Base-by-base conservation (phyloP, 2,113 vertebrate genomes). In the Rhabdomys dilectus region DNA sequence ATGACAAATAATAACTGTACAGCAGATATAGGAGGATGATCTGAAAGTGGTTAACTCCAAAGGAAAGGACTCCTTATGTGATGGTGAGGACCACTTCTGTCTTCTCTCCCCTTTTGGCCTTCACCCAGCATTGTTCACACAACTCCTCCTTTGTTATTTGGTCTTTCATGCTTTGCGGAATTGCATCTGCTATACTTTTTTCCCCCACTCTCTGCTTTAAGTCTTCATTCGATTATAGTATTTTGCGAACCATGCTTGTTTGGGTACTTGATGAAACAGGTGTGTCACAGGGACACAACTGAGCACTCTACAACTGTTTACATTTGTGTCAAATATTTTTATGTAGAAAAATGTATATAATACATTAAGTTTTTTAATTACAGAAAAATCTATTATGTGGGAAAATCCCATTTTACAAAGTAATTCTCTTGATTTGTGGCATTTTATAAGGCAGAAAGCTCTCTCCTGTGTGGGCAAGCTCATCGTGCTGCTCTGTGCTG, bases 51-150 rank as follows among this genome's bases (percentile, higher is more conserved):
- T 56, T 72, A 62, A n/a, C 16, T 1, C 4, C 16, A 45, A 19
- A n/a, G 66, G 70, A 62, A 88, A 81, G 45, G 12, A 29, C 42
- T 1, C 11, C 22, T 15, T 62, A 15, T 19, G 21, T n/a, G 26
- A 13, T 39, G 62, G 48, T 34, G 9, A 1, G 8, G 10, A 24
- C 21, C 66, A 21, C n/a, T 7, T 51, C 4, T 13, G 51, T 48
- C 42, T 0, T 2, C 24, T 4, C n/a, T 24, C 29, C 48, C 12
- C 39, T 10, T 10, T 80, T 16, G 8, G 0, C 4, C 36, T 22
- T 78, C 45, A 12, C 8, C 62, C 45, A 5, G 26, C 12, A 34
- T 36, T 7, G 10, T 15, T 39, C 29, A 13, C 48, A 16, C 0
- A 12, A 9, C 9, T 22, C 36, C 8, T 29, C 15, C 16, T 80